Evolutionary conservation across 2,888 invertebrate species (phyloP).

Genomic region (Pecten maximus): DNA sequence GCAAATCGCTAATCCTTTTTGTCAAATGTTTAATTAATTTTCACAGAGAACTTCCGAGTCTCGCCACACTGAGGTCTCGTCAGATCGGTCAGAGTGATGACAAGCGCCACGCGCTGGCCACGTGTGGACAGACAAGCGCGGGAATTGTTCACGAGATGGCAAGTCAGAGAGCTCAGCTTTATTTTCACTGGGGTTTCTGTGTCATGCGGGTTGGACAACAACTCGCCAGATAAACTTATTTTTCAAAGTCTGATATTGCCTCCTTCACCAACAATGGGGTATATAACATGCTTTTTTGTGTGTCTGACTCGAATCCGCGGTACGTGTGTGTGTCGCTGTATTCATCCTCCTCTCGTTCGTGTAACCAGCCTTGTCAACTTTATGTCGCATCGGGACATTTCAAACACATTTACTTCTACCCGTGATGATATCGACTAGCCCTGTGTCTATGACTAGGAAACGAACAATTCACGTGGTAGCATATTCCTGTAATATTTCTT

Average conservation of each 20-base stretch:
- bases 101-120: slow-evolving; percentile 31
- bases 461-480: background rate
- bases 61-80: slow-evolving; percentile 23
- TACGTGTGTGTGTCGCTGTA: background rate
- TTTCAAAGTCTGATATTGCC: slow-evolving; percentile 30
- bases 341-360: background rate
- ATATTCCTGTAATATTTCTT: background rate
- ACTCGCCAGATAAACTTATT: slow-evolving; percentile 33
- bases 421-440: background rate
- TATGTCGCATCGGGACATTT: background rate
- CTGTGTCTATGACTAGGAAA: background rate
- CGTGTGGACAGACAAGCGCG: slow-evolving; percentile 24
- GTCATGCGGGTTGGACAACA: slow-evolving; percentile 33
- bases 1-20: slow-evolving; percentile 31
- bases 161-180: slow-evolving; percentile 11
- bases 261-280: slow-evolving; percentile 9
- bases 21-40: slow-evolving; percentile 30
- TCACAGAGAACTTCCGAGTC: slow-evolving; percentile 28
- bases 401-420: background rate
- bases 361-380: background rate
- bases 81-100: slow-evolving; percentile 30
- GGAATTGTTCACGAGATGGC: slow-evolving; percentile 16
- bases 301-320: background rate
- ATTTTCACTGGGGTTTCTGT: slow-evolving; percentile 4
- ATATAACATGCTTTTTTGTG: slow-evolving; percentile 1